Percentiles rank a stretch among this genome's conserved stretches.
These are phyloP conservation scores for Mamestra configurata DNA, from an alignment of 1,140 invertebrate species.

Conservation along the genomic window DNA sequence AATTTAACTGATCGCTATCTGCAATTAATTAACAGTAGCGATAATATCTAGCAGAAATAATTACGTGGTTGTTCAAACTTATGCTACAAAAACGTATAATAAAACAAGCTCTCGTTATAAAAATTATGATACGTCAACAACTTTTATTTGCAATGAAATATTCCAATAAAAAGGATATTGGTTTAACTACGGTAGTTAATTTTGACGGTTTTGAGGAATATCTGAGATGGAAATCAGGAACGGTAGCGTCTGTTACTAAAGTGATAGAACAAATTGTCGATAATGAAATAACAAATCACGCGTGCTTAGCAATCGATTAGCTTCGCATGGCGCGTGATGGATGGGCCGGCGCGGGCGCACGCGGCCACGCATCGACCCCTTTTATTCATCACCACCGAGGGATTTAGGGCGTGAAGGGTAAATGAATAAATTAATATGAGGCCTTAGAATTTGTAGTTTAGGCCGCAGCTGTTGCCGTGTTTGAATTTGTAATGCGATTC, in stretches of 20 bases:
- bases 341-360: constrained; percentile 70
- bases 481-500: constrained; percentile 54
- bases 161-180: constrained; percentile 50
- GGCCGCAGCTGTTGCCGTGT: constrained; percentile 74
- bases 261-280: constrained; percentile 52
- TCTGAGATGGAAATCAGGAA: constrained; percentile 43
- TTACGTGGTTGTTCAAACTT: constrained; percentile 38
- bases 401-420: constrained; percentile 84
- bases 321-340: constrained; percentile 77
- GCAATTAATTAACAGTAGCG: constrained; percentile 56
- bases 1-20: constrained; percentile 48
- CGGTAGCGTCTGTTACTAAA: constrained; percentile 36
- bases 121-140: constrained; percentile 54
- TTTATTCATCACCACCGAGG: constrained; percentile 62
- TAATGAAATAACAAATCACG: constrained; percentile 65
- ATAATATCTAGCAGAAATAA: constrained; percentile 47
- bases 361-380: constrained; percentile 66
- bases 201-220: constrained; percentile 52
- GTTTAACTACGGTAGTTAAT: constrained; percentile 49
- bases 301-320: constrained; percentile 79
- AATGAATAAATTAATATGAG: constrained; percentile 83
- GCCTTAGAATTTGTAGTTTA: constrained; percentile 66
- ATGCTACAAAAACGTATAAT: constrained; percentile 42
- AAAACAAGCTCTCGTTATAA: constrained; percentile 42
- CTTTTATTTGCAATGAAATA: constrained; percentile 54